Conservation (phyloP, 2,888 invertebrate species). For the Ferrisia virgata region DNA sequence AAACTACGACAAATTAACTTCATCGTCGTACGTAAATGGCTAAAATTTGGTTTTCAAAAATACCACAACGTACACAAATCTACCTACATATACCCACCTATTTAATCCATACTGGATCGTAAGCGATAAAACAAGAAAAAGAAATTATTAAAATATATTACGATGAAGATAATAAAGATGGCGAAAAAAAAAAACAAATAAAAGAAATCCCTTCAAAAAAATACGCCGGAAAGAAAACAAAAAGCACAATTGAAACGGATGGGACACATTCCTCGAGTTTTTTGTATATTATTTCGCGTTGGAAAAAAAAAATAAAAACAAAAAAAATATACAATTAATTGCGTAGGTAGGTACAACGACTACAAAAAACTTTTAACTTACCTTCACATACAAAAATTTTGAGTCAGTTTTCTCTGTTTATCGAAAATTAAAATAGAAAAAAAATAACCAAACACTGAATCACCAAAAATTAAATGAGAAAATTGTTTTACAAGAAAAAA, state of each 20-base stretch:
- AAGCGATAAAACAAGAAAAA: constrained; percentile 50
- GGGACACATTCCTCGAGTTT: constrained; percentile 51
- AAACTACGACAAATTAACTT: background rate
- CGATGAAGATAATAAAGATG: background rate
- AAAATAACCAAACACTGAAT: constrained; percentile 37
- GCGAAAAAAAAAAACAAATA: too few relatives aligned
- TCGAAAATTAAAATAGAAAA: constrained; percentile 48
- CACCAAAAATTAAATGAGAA: constrained; percentile 17
- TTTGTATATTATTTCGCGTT: background rate
- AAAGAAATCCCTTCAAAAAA: background rate
- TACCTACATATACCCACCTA: constrained; percentile 39
- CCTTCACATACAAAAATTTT: constrained; percentile 31
- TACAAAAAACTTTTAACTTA: constrained; percentile 31
- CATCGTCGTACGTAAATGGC: background rate
- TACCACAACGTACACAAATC: background rate
- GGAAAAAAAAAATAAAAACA: background rate
- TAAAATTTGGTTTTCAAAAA: background rate
- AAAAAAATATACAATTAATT: background rate
- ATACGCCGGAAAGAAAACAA: background rate
- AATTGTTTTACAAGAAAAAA: constrained; percentile 31
- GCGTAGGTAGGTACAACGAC: background rate
- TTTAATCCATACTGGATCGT: constrained; percentile 48
- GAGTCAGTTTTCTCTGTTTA: constrained; percentile 32
- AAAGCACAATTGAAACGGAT: constrained; percentile 49
- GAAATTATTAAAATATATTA: background rate